phyloP scores from a whole-genome alignment of 2,888 invertebrate species.

The Andrena flavipes region DNA sequence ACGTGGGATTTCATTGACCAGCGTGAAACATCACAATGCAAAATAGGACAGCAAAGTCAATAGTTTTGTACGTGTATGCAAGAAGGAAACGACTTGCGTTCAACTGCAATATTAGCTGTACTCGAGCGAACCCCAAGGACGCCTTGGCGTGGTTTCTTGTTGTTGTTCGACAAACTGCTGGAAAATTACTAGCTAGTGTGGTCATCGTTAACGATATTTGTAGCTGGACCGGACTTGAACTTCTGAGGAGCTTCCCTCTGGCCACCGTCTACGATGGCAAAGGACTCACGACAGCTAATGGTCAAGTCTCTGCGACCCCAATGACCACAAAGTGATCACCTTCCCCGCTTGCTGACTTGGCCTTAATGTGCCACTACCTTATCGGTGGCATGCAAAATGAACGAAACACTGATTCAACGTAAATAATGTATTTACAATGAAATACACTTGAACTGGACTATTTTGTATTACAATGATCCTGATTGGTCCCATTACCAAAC shows the following conservation, averaged over 20 bases:
- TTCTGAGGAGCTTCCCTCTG: conserved; percentile 65
- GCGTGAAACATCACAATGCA: no score
- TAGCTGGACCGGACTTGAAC: conserved; percentile 75
- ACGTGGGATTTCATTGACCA: no score
- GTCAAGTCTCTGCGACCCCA: conserved; percentile 80
- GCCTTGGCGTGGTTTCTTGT: conserved; percentile 74
- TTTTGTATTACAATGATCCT: neutral
- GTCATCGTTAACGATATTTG: conserved; percentile 83
- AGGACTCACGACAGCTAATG: conserved; percentile 79
- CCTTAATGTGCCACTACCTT: conserved; percentile 51
- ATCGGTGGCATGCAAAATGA: conserved; percentile 36
- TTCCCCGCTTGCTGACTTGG: conserved; percentile 64
- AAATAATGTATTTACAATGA: neutral
- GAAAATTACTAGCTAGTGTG: conserved; percentile 79
- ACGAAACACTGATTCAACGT: conserved; percentile 22
- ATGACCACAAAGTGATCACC: conserved; percentile 82
- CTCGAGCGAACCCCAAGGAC: conserved; percentile 65
- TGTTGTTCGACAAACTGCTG: conserved; percentile 81
- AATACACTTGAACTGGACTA: neutral
- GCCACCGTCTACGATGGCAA: conserved; percentile 62
- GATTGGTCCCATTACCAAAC: no score
- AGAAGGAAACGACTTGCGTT: conserved; percentile 40
- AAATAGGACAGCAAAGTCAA: neutral
- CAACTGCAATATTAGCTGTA: conserved; percentile 70
- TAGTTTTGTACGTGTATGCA: neutral